Percentiles rank a stretch among this genome's conserved stretches.
These are phyloP conservation scores for Ophioderma brevispina DNA, from an alignment of 35 echinoderm and acorn worm species.

Conservation along the genomic window DNA sequence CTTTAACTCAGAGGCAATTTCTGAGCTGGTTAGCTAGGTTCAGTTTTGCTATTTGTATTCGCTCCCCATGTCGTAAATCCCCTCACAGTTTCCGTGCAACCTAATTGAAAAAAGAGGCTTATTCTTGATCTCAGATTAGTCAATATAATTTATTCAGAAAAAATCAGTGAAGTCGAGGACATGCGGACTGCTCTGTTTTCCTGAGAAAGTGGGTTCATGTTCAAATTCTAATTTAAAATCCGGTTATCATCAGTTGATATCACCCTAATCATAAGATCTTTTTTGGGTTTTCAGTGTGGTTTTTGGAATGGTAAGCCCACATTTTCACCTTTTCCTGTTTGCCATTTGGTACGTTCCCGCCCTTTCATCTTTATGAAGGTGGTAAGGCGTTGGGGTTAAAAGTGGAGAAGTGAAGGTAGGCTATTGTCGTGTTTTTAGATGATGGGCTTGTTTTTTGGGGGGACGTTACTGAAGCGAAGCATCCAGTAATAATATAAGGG, in stretches of 20 bases:
- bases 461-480: background rate
- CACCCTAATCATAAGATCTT: background rate
- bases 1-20: background rate
- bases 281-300: conserved; percentile 6
- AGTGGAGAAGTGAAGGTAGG: conserved; percentile 12
- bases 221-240: conserved; percentile 29
- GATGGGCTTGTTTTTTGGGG: background rate
- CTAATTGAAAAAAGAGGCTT: conserved; percentile 29
- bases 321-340: background rate
- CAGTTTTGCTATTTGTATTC: background rate
- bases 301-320: background rate
- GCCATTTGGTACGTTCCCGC: conserved; percentile 20
- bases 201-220: background rate
- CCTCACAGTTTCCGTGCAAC: conserved; percentile 25
- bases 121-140: conserved; percentile 30
- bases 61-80: conserved; percentile 11
- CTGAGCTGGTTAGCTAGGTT: background rate
- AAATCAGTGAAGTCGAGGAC: conserved; percentile 24
- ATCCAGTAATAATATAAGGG: background rate
- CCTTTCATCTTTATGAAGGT: conserved; percentile 47
- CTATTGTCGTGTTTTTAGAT: conserved; percentile 33
- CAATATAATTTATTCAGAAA: background rate
- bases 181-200: background rate
- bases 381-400: background rate
- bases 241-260: conserved; percentile 50